Percentiles rank a stretch among this genome's conserved stretches.
Evolutionary conservation across 2,888 invertebrate species (phyloP).

Genomic region (Nipponacmea schrenckii): DNA sequence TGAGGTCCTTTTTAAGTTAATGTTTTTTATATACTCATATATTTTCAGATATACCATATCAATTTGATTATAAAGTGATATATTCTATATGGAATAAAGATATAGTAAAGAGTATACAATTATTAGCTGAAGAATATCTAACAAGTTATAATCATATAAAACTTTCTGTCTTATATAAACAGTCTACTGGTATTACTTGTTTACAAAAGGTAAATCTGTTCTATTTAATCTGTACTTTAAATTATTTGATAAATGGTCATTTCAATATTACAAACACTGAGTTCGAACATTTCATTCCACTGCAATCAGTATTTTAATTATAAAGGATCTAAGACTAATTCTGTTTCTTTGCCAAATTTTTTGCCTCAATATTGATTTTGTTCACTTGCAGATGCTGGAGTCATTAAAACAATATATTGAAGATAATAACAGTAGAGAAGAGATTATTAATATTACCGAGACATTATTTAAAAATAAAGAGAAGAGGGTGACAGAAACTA

Average conservation of each 20-base stretch:
- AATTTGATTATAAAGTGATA: slow-evolving; percentile 50
- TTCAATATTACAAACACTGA: no score
- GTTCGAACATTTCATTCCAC: no score
- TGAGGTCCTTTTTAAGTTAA: no score
- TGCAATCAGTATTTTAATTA: no score
- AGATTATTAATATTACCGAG: neutral
- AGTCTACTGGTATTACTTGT: slow-evolving; percentile 44
- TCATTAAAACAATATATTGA: slow-evolving; percentile 31
- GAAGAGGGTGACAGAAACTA: neutral
- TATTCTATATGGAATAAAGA: slow-evolving; percentile 31
- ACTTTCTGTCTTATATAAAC: slow-evolving; percentile 44
- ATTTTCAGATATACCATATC: slow-evolving; percentile 54
- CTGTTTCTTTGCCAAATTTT: no score
- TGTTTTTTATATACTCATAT: neutral
- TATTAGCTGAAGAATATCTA: slow-evolving; percentile 48
- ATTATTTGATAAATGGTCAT: no score
- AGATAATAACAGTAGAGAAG: neutral
- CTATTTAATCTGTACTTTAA: no score
- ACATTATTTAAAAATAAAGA: neutral
- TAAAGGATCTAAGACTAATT: no score
- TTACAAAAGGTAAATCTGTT: slow-evolving; percentile 50
- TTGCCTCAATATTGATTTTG: neutral
- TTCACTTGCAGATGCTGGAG: slow-evolving; percentile 40
- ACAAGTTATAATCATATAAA: slow-evolving; percentile 47
- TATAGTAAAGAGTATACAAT: slow-evolving; percentile 40